phyloP scores from a whole-genome alignment of 1,140 invertebrate genomes.

The Harpegnathos saltator region DNA sequence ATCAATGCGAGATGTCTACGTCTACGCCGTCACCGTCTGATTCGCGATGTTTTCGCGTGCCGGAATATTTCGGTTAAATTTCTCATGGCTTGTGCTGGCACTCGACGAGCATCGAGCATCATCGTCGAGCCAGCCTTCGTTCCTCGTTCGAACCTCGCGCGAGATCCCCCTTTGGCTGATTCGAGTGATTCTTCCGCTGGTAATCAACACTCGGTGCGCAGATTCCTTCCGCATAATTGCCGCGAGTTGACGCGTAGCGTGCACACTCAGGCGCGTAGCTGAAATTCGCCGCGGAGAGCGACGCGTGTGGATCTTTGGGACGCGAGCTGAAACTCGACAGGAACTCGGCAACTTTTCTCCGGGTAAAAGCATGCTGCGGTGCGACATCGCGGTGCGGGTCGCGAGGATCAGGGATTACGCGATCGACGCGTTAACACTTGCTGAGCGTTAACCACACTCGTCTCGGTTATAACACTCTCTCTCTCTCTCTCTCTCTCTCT shows the following conservation, averaged over 20 bases:
- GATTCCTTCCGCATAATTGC: background rate
- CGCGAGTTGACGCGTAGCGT: background rate
- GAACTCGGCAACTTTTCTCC: no score
- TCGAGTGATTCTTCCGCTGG: constrained; percentile 2
- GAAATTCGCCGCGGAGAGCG: no score
- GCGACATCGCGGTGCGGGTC: no score
- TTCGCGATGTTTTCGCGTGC: constrained; percentile 30
- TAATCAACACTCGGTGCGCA: background rate
- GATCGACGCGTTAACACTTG: no score
- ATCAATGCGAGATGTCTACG: constrained; percentile 63
- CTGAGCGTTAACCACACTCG: no score
- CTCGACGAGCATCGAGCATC: constrained; percentile 48
- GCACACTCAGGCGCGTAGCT: background rate
- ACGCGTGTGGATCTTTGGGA: no score
- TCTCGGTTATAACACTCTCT: no score
- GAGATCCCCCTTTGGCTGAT: constrained; percentile 33
- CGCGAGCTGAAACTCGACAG: no score
- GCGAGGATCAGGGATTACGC: no score
- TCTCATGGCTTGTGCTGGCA: constrained; percentile 70
- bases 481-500: no score
- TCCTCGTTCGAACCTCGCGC: constrained; percentile 41
- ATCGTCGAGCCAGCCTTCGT: no score
- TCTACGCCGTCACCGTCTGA: constrained; percentile 14
- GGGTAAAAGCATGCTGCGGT: no score
- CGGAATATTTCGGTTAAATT: constrained; percentile 71